A percentile compares a stretch with the other conserved stretches of the same genome.
Evolutionary conservation across 2,113 vertebrate genomes (phyloP).

Genomic region (Ahaetulla prasina): DNA sequence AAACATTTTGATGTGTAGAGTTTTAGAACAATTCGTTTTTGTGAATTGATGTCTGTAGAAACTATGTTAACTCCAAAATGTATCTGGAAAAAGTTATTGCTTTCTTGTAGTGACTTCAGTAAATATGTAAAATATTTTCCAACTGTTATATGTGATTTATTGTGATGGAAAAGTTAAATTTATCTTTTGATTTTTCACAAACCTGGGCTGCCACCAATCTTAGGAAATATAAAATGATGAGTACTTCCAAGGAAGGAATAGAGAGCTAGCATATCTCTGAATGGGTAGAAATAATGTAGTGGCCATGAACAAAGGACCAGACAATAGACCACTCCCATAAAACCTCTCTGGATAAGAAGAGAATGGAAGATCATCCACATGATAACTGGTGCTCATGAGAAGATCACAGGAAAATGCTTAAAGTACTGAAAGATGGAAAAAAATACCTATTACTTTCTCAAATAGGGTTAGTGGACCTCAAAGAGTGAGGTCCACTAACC

Average conservation of each 20-base stretch:
- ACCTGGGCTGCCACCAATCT: not conserved
- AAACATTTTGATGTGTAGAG: not conserved
- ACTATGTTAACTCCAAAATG: not conserved
- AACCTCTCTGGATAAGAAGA: not conserved
- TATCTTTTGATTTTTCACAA: not conserved
- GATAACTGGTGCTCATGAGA: not conserved
- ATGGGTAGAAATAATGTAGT: not conserved
- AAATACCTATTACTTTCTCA: no score
- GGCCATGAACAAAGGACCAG: not conserved
- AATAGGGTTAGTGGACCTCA: no score
- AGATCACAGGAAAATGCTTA: not conserved
- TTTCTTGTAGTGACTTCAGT: not conserved
- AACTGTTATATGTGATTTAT: not conserved
- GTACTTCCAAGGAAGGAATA: not conserved
- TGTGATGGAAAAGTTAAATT: not conserved
- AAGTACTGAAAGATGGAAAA: not conserved
- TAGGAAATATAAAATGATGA: not conserved
- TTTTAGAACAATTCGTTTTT: not conserved
- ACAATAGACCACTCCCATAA: not conserved
- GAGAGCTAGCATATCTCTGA: not conserved
- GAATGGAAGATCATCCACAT: not conserved
- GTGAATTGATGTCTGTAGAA: constrained; percentile 9
- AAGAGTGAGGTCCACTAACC: no score
- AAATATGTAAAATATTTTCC: not conserved
- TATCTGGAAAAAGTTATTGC: not conserved